Evolutionary conservation across 1,140 invertebrate genomes (phyloP).

Genomic region (Glossosoma conforme): DNA sequence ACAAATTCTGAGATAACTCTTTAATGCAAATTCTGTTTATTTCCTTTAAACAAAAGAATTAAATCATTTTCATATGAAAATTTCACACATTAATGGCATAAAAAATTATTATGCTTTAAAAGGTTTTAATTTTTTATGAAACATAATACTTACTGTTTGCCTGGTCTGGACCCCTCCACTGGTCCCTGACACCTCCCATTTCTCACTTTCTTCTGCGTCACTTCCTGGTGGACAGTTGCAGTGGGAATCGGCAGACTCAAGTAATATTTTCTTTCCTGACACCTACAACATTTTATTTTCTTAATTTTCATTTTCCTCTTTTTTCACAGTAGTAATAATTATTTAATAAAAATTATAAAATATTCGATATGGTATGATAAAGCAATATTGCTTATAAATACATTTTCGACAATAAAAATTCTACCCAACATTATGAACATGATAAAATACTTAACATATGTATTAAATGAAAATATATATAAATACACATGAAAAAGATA

Average conservation of each 20-base stretch:
- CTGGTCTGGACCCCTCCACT: constrained; percentile 41
- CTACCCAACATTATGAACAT: background rate
- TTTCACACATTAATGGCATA: background rate
- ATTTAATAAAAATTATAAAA: too few species aligned
- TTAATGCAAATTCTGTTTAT: background rate
- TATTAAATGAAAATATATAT: constrained; percentile 15
- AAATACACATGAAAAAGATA: too few species aligned
- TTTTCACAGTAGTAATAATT: constrained; percentile 19
- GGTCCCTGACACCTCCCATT: constrained; percentile 44
- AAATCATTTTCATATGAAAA: background rate
- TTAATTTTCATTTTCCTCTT: too few species aligned
- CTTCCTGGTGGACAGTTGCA: constrained; percentile 39
- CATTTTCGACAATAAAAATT: background rate
- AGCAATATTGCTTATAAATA: too few species aligned
- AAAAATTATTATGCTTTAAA: background rate
- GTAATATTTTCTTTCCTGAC: constrained; percentile 40
- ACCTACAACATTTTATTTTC: constrained; percentile 37
- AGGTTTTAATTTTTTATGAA: background rate
- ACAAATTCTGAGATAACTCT: too few species aligned
- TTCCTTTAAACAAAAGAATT: background rate
- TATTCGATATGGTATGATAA: too few species aligned
- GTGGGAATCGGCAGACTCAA: constrained; percentile 36
- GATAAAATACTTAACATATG: background rate
- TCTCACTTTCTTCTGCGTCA: constrained; percentile 38
- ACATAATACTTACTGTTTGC: constrained; percentile 35